Evolutionary conservation across 2,888 invertebrate species (phyloP), one percentile per base, ranked within the genome.

Genomic region (Rhingia campestris): DNA sequence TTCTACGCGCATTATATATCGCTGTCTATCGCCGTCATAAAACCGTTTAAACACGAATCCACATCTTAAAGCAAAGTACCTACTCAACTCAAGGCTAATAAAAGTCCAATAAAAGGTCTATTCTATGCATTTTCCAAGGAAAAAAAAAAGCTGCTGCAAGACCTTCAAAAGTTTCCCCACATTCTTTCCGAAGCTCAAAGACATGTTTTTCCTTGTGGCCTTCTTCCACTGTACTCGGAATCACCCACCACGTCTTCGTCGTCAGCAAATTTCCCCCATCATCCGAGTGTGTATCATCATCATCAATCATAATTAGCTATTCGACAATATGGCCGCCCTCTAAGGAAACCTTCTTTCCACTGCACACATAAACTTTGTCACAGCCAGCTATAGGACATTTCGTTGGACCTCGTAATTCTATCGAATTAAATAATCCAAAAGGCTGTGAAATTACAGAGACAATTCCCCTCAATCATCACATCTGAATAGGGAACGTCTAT

Each of bases 241-340:
- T 53, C 66, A 66, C 43, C 54, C 30, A 7, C 53, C 39, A 43
- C 12, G 49, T 49, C 30, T 22, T 22, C 2, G 32, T 10, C 22
- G 22, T 49, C 30, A 49, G 30, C 22, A 54, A 47, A 53, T 32
- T 41, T 37, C 14, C 12, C 32, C 12, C 32, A 33, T 64, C 64
- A 70, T 64, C 63, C 45, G 33, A 22, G 12, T 47, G 35, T 41
- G 7, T 49, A 53, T 35, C 67, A 63, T 80, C 67, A 74, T 75
- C 77, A 77, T 82, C 81, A 81, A 81, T 81, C 81, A 77, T 77
- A 77, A 82, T 77, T 73, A 82, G 53, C 41, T 61, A 72, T 66
- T 49, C 66, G 54, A 67, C 70, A 67, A 37, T 56, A 73, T 72
- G 81, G 58, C 39, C 64, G 2, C 1, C 1, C 12, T 53, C 47